Conservation (phyloP, 2,888 invertebrate genomes). For the Loripinus fragilis region DNA sequence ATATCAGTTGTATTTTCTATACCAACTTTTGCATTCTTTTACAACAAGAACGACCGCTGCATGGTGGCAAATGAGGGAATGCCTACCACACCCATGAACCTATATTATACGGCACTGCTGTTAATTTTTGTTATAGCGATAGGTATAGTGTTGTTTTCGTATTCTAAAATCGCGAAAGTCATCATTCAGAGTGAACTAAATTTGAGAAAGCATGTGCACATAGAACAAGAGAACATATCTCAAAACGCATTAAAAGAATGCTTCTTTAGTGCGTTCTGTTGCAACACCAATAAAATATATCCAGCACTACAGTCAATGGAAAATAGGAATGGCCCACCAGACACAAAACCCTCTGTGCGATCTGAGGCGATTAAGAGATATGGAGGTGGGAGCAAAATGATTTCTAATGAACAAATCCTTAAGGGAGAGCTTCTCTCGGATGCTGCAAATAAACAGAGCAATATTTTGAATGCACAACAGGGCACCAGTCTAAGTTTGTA, state of each 20-base stretch:
- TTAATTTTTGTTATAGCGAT: background rate
- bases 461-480: too few relatives aligned
- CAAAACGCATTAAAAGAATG: background rate
- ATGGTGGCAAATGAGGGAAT: background rate
- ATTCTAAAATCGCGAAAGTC: background rate
- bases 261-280: background rate
- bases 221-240: background rate
- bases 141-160: background rate
- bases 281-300: background rate
- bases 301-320: background rate
- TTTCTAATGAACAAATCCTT: too few relatives aligned
- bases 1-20: slow-evolving; percentile 28
- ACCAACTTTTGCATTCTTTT: slow-evolving; percentile 45
- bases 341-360: too few relatives aligned
- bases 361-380: too few relatives aligned
- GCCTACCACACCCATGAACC: background rate
- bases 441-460: too few relatives aligned
- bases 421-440: too few relatives aligned
- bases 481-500: too few relatives aligned
- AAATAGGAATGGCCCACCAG: background rate
- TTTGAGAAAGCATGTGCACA: background rate
- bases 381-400: too few relatives aligned
- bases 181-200: background rate
- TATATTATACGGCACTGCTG: background rate
- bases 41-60: slow-evolving; percentile 21